phyloP scores from a whole-genome alignment of 2,797 vertebrate species.

The Tokudaia muenninki region DNA sequence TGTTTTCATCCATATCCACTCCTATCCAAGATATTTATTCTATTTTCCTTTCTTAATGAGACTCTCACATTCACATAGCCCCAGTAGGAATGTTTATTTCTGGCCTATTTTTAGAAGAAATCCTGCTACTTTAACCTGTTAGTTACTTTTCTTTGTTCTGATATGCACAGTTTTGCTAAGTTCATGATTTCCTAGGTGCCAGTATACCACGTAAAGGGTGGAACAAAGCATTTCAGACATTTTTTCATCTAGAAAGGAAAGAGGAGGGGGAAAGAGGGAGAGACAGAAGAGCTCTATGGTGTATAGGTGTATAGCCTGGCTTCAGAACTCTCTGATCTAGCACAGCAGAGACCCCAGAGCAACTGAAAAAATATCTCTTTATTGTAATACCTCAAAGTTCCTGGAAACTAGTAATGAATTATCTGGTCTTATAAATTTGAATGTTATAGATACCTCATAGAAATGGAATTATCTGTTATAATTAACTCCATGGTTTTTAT shows the following conservation, averaged over 20 bases:
- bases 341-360: neutral
- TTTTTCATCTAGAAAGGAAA: neutral
- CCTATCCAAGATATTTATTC: neutral
- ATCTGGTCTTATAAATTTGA: neutral
- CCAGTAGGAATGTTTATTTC: neutral
- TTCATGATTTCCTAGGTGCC: neutral
- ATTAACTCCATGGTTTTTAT: neutral
- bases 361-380: neutral
- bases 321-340: neutral
- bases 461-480: neutral
- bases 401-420: neutral
- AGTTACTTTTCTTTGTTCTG: neutral
- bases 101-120: neutral
- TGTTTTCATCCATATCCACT: neutral
- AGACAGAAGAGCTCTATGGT: neutral
- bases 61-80: neutral
- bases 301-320: neutral
- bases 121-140: neutral
- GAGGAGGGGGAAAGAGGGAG: neutral
- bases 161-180: neutral
- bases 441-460: neutral
- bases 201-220: neutral
- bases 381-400: neutral
- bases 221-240: neutral
- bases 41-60: neutral